Evolutionary conservation across 2,888 invertebrate genomes (phyloP).

Genomic region (Hyppa rectilinea): DNA sequence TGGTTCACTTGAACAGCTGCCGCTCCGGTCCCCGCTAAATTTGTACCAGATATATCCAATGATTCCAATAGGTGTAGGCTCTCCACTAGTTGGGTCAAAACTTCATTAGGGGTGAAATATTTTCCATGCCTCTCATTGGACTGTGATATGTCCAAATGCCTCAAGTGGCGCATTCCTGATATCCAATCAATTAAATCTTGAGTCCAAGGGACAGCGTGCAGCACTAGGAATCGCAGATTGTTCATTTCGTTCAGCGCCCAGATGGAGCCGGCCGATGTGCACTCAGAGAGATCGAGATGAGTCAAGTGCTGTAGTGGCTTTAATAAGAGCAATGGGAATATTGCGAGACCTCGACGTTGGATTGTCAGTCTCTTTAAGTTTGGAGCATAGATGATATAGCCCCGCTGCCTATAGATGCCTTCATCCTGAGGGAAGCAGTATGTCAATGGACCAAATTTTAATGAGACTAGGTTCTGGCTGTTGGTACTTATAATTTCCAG

Average conservation of each 20-base stretch:
- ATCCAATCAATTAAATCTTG: conserved; percentile 92
- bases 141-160: conserved; percentile 96
- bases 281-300: conserved; percentile 94
- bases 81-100: conserved; percentile 93
- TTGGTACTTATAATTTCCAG: conserved; percentile 93
- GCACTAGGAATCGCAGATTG: conserved; percentile 93
- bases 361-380: conserved; percentile 91
- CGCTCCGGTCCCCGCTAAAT: conserved; percentile 96
- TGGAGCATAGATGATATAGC: conserved; percentile 91
- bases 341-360: conserved; percentile 86
- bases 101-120: conserved; percentile 94
- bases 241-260: conserved; percentile 92
- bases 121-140: conserved; percentile 93
- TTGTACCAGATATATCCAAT: conserved; percentile 98
- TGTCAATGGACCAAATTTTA: conserved; percentile 93
- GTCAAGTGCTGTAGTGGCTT: conserved; percentile 91
- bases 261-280: conserved; percentile 91
- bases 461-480: conserved; percentile 92
- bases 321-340: conserved; percentile 90
- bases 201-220: conserved; percentile 95
- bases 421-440: conserved; percentile 91
- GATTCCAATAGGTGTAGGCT: conserved; percentile 94
- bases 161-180: conserved; percentile 89
- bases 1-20: conserved; percentile 85
- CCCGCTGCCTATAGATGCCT: conserved; percentile 79